Evolutionary conservation across 2,888 invertebrate genomes (phyloP).

Genomic region (Leptinotarsa rubiginosa): DNA sequence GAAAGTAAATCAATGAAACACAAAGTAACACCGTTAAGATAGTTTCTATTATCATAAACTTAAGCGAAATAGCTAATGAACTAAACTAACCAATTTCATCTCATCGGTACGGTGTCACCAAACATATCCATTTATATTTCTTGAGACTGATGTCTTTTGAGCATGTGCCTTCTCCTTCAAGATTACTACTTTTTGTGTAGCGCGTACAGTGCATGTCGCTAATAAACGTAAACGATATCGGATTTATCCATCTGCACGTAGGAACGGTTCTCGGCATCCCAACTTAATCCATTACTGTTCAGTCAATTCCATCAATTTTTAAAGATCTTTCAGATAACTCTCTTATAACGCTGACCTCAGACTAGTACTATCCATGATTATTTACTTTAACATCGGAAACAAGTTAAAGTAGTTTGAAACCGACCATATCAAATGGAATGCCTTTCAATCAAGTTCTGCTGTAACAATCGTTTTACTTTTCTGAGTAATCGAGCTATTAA

Average conservation of each 20-base stretch:
- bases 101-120: no score
- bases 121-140: no score
- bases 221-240: slow-evolving; percentile 39
- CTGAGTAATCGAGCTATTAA: no score
- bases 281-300: slow-evolving; percentile 36
- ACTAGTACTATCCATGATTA: not conserved
- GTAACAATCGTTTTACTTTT: no score
- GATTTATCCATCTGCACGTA: slow-evolving; percentile 41
- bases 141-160: not conserved
- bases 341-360: slow-evolving; percentile 1
- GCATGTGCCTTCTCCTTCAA: not conserved
- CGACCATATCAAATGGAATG: no score
- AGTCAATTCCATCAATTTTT: slow-evolving; percentile 39
- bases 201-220: slow-evolving; percentile 29
- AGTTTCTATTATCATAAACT: no score
- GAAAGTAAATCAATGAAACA: no score
- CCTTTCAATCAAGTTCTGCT: no score
- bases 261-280: slow-evolving; percentile 29
- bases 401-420: not conserved
- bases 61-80: no score
- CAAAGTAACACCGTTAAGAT: no score
- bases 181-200: slow-evolving; percentile 24
- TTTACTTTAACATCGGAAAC: slow-evolving; percentile 2
- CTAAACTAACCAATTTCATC: no score
- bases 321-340: slow-evolving; percentile 36